Evolutionary conservation across 2,888 invertebrate genomes (phyloP).

Genomic region (Sarcophaga caerulescens): DNA sequence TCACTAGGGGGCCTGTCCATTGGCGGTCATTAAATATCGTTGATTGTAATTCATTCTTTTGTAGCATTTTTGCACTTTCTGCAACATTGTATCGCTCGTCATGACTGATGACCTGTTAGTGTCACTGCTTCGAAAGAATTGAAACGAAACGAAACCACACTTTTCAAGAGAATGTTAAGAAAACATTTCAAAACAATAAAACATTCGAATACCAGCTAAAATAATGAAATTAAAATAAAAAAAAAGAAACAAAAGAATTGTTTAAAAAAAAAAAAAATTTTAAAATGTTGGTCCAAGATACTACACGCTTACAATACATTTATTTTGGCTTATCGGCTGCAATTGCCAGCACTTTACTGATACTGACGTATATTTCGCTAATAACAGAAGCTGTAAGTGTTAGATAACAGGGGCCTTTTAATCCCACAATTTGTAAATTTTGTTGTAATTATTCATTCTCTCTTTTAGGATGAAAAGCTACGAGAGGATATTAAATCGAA

Average conservation of each 20-base stretch:
- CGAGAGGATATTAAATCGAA: conserved; percentile 73
- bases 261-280: neutral
- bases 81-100: neutral
- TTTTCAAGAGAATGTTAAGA: conserved; percentile 21
- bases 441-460: neutral
- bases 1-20: neutral
- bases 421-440: neutral
- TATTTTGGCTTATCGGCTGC: conserved; percentile 78
- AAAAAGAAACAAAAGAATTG: neutral
- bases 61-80: neutral
- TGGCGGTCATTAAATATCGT: neutral
- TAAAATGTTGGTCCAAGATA: conserved; percentile 69
- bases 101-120: neutral
- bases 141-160: conserved; percentile 6
- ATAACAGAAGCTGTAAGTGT: conserved; percentile 76
- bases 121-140: neutral
- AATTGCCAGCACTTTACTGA: conserved; percentile 76
- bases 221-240: neutral
- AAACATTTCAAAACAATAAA: conserved; percentile 4
- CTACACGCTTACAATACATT: conserved; percentile 77
- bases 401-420: neutral
- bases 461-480: conserved; percentile 74
- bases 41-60: neutral
- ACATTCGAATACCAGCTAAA: neutral
- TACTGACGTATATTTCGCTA: conserved; percentile 77